Percentiles rank a stretch among this genome's conserved stretches.
phyloP scores from a whole-genome alignment of 2,888 invertebrate species.

The Dioctria rufipes region DNA sequence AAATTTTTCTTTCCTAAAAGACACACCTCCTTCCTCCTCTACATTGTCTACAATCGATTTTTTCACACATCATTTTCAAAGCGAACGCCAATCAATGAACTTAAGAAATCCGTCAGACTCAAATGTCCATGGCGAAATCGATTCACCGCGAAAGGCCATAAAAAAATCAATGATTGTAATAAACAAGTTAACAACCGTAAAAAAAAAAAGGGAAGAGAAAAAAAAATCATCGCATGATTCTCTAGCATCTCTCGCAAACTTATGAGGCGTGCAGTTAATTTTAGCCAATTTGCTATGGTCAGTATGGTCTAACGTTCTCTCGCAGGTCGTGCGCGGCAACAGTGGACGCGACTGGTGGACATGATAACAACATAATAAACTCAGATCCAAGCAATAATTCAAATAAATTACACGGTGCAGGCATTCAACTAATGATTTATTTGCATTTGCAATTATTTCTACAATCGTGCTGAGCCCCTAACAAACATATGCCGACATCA shows the following conservation, averaged over 20 bases:
- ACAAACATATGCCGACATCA: constrained; percentile 19
- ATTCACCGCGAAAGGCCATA: constrained; percentile 51
- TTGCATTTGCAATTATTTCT: constrained; percentile 48
- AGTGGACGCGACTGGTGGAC: constrained; percentile 11
- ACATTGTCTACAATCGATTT: constrained; percentile 9
- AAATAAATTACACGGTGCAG: constrained; percentile 45
- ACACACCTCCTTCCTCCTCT: too few species aligned
- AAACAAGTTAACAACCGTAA: constrained; percentile 58
- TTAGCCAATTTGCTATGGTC: constrained; percentile 56
- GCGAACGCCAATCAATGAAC: constrained; percentile 35
- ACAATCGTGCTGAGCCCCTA: constrained; percentile 16
- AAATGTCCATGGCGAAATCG: constrained; percentile 29
- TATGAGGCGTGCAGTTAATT: constrained; percentile 55
- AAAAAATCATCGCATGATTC: constrained; percentile 25
- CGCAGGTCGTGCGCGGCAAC: too few species aligned
- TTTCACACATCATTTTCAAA: too few species aligned
- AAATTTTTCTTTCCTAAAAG: too few species aligned
- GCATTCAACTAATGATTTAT: constrained; percentile 45
- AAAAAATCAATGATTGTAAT: constrained; percentile 58
- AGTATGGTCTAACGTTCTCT: constrained; percentile 18
- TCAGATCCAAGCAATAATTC: constrained; percentile 37
- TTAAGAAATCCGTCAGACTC: constrained; percentile 38
- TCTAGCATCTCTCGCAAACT: constrained; percentile 25
- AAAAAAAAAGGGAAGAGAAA: constrained; percentile 46
- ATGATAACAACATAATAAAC: constrained; percentile 49